Base-by-base conservation (phyloP, 2,888 invertebrate species). In the Atherix ibis region DNA sequence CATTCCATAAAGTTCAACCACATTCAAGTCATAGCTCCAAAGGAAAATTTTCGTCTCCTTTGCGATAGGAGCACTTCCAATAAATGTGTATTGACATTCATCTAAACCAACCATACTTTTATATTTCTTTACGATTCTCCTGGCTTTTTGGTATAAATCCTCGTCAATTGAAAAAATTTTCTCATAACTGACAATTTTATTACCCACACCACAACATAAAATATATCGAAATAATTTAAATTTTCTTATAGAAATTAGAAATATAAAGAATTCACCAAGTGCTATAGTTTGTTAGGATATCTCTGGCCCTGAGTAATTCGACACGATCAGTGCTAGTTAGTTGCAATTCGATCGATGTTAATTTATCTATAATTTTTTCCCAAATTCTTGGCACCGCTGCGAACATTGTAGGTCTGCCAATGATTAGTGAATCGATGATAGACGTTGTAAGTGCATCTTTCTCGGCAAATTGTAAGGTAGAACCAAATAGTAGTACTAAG, bases 301-400 rank as follows among this genome's bases (percentile, higher is more conserved):
- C n/a, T n/a, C n/a, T n/a, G n/a, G n/a, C n/a, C n/a, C n/a, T n/a
- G n/a, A n/a, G n/a, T n/a, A n/a, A n/a, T n/a, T n/a, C n/a, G n/a
- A n/a, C n/a, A n/a, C n/a, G n/a, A n/a, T n/a, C n/a, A n/a, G n/a
- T n/a, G n/a, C n/a, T n/a, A n/a, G n/a, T n/a, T n/a, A n/a, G n/a
- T n/a, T n/a, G n/a, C n/a, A n/a, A n/a, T n/a, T n/a, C n/a, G n/a
- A n/a, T n/a, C n/a, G n/a, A n/a, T n/a, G n/a, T 70, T 68, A 92
- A 81, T 51, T 78, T 82, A 50, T 92, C 92, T 51, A 80, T 71
- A 59, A 92, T 85, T 59, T 92, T 92, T 59, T 92, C 92, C 78
- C 79, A 92, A 4, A 92, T 88, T 46, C 92, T 68, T n/a, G 92
- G 92, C 3, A 92, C 91, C 2, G 78, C 91, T 42, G 92, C 62